Percentiles rank a stretch among this genome's conserved stretches.
phyloP scores from a whole-genome alignment of 1,140 invertebrate species.

The Probaryconus sp. region DNA sequence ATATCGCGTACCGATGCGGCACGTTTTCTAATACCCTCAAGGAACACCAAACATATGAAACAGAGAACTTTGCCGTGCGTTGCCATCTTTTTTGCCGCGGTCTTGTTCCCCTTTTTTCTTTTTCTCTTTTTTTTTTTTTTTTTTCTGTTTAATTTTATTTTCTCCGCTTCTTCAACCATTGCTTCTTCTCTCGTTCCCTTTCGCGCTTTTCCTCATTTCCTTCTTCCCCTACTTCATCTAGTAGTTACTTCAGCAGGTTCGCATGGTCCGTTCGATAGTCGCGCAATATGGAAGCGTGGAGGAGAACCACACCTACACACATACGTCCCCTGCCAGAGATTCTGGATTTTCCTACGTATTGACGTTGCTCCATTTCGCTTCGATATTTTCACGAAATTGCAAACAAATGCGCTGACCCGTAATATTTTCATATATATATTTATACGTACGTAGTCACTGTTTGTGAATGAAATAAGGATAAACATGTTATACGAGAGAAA shows the following conservation, averaged over 20 bases:
- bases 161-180: slow-evolving; percentile 3
- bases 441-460: slow-evolving; percentile 1
- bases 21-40: slow-evolving; percentile 73
- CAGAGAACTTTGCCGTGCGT: slow-evolving; percentile 40
- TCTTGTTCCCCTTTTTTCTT: slow-evolving; percentile 3
- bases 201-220: neutral
- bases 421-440: slow-evolving; percentile 39
- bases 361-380: slow-evolving; percentile 10
- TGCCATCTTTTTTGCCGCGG: slow-evolving; percentile 7
- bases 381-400: slow-evolving; percentile 26
- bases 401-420: slow-evolving; percentile 41
- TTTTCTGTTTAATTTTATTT: neutral
- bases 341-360: slow-evolving; percentile 20
- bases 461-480: slow-evolving; percentile 13
- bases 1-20: slow-evolving; percentile 71
- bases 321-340: slow-evolving; percentile 4
- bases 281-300: slow-evolving; percentile 64
- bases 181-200: neutral
- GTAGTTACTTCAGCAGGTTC: slow-evolving; percentile 16
- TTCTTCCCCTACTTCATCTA: slow-evolving; percentile 1
- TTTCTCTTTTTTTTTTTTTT: neutral
- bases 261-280: slow-evolving; percentile 64
- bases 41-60: slow-evolving; percentile 74
- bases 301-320: slow-evolving; percentile 61
- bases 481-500: slow-evolving; percentile 2